Percentiles rank a stretch among this genome's conserved stretches.
Conservation (phyloP, 2,797 vertebrate genomes). For the Sebastes umbrosus region DNA sequence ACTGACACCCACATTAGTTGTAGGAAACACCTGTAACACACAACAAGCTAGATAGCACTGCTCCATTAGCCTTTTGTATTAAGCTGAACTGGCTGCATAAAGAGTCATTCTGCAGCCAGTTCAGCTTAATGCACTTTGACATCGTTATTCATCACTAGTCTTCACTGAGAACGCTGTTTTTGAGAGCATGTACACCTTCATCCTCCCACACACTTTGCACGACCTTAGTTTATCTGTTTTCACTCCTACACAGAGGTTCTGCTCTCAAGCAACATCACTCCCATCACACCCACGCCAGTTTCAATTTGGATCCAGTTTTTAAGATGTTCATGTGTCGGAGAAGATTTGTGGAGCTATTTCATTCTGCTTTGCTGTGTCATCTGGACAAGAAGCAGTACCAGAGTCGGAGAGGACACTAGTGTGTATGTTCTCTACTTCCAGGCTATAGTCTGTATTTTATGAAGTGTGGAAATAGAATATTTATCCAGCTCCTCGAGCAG, state of each 20-base stretch:
- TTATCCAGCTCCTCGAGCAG: background rate
- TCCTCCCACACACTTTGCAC: background rate
- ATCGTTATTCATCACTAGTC: background rate
- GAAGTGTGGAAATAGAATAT: conserved; percentile 8
- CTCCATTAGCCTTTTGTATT: background rate
- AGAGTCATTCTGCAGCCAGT: background rate
- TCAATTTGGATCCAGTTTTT: conserved; percentile 1
- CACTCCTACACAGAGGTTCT: background rate
- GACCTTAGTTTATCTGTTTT: background rate
- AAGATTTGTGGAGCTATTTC: background rate
- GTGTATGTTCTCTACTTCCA: background rate
- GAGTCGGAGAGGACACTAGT: background rate
- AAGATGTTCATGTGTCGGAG: background rate
- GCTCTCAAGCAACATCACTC: background rate
- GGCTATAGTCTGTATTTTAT: background rate
- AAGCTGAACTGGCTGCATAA: background rate
- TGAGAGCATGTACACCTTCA: background rate
- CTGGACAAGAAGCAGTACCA: background rate
- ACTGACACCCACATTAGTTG: background rate
- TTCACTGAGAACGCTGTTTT: background rate
- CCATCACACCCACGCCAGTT: background rate
- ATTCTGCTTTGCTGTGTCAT: background rate
- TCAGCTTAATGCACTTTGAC: background rate
- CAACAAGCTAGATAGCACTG: background rate
- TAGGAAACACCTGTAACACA: background rate